These are phyloP conservation scores for Platysternon megacephalum DNA, from an alignment of 2,113 vertebrate genomes.

Conservation along the genomic window DNA sequence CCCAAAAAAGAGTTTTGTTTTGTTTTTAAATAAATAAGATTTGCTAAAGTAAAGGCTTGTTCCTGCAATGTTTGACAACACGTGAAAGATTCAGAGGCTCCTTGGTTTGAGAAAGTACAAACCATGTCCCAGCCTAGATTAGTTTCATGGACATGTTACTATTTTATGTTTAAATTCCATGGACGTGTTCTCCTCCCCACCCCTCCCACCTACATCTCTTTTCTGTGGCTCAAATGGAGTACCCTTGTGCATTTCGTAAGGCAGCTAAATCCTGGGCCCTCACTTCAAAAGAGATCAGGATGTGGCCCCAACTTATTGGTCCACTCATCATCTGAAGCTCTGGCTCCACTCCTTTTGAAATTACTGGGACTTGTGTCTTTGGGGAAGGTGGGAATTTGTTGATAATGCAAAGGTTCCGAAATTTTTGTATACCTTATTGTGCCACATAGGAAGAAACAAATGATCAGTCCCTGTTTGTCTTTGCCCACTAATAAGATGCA, in stretches of 20 bases:
- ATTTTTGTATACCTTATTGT: background rate
- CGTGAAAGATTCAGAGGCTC: background rate
- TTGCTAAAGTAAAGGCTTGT: background rate
- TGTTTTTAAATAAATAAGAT: background rate
- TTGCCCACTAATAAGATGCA: background rate
- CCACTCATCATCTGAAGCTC: background rate
- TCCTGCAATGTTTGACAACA: background rate
- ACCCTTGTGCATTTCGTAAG: background rate
- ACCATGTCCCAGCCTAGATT: background rate
- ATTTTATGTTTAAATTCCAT: background rate
- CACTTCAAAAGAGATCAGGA: background rate
- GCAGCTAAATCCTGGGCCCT: background rate
- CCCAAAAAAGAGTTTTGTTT: background rate
- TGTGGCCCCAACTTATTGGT: background rate
- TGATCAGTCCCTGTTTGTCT: background rate
- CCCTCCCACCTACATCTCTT: rapidly evolving
- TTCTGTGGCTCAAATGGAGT: background rate
- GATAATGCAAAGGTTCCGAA: background rate
- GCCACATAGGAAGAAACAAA: background rate
- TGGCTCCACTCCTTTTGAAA: background rate
- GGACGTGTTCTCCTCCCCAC: background rate
- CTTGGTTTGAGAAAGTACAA: background rate
- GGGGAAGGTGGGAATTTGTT: background rate
- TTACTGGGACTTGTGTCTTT: background rate
- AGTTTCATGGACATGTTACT: background rate